Percentiles rank a stretch among this genome's conserved stretches.
These are phyloP conservation scores for Scotopteryx bipunctaria DNA, from an alignment of 2,888 invertebrate genomes.

Conservation along the genomic window DNA sequence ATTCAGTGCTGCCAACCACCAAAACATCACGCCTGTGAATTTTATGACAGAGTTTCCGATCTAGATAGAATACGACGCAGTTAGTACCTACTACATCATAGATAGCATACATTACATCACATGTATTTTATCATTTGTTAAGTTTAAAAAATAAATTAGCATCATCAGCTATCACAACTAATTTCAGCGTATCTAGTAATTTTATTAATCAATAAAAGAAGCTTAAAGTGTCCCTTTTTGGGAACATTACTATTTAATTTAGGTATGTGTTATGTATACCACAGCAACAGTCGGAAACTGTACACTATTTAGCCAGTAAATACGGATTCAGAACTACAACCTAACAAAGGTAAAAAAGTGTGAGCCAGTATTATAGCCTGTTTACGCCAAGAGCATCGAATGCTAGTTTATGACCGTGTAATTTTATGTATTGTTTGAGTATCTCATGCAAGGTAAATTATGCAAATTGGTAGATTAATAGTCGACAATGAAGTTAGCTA, in stretches of 20 bases:
- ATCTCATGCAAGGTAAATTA: slow-evolving; percentile 16
- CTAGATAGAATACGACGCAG: neutral
- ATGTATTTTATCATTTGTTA: too few relatives aligned
- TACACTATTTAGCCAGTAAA: neutral
- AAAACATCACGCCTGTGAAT: slow-evolving; percentile 9
- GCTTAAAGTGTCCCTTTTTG: too few relatives aligned
- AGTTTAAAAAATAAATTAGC: too few relatives aligned
- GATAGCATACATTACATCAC: too few relatives aligned
- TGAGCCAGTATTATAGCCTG: slow-evolving; percentile 4
- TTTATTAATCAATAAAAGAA: too few relatives aligned
- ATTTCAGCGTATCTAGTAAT: too few relatives aligned
- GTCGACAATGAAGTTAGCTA: slow-evolving; percentile 1
- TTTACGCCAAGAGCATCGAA: slow-evolving; percentile 17
- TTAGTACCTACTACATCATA: too few relatives aligned
- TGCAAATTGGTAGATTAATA: slow-evolving; percentile 15
- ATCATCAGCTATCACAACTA: too few relatives aligned
- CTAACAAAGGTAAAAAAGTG: slow-evolving; percentile 1
- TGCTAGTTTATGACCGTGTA: slow-evolving; percentile 14
- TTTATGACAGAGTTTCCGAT: slow-evolving; percentile 8
- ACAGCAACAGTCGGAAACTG: neutral
- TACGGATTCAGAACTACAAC: neutral
- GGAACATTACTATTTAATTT: too few relatives aligned
- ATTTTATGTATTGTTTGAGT: slow-evolving; percentile 22
- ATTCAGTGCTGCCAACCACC: slow-evolving; percentile 29
- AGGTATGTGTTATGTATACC: too few relatives aligned